Evolutionary conservation across 2,888 invertebrate species (phyloP).

Genomic region (Drosophila merina): DNA sequence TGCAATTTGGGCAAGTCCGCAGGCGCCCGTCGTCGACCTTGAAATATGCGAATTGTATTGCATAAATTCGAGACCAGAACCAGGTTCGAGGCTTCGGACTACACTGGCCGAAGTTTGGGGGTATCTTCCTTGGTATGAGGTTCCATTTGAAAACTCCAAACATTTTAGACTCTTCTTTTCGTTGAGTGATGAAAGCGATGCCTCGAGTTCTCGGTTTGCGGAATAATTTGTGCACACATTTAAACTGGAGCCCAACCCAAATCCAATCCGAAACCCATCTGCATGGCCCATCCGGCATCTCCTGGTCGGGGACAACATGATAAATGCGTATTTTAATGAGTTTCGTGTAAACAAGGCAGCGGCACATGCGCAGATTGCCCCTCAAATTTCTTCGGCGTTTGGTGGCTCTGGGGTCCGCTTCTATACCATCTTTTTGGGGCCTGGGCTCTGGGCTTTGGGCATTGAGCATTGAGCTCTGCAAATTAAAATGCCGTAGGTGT

Average conservation of each 20-base stretch:
- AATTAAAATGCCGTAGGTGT: constrained; percentile 74
- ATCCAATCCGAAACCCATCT: constrained; percentile 42
- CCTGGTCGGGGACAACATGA: constrained; percentile 64
- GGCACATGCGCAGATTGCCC: constrained; percentile 49
- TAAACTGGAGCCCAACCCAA: constrained; percentile 65
- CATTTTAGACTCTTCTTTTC: neutral
- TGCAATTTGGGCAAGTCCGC: constrained; percentile 55
- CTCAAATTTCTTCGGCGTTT: constrained; percentile 52
- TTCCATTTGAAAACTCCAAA: too few species aligned
- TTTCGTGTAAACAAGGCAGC: constrained; percentile 78
- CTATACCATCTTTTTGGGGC: constrained; percentile 22
- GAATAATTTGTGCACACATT: constrained; percentile 68
- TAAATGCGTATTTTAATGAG: constrained; percentile 82
- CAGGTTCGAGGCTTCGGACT: neutral
- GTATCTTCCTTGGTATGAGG: neutral
- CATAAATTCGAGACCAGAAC: constrained; percentile 70
- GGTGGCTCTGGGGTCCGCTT: constrained; percentile 38
- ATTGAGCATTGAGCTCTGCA: constrained; percentile 18
- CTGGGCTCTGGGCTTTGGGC: neutral
- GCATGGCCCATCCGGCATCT: constrained; percentile 23
- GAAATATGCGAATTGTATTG: constrained; percentile 75
- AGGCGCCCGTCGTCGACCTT: constrained; percentile 75
- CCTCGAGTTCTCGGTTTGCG: constrained; percentile 53
- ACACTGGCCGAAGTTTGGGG: neutral
- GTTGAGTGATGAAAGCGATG: constrained; percentile 20